Evolutionary conservation across 2,797 vertebrate species (phyloP).

Genomic region (Helarctos malayanus): DNA sequence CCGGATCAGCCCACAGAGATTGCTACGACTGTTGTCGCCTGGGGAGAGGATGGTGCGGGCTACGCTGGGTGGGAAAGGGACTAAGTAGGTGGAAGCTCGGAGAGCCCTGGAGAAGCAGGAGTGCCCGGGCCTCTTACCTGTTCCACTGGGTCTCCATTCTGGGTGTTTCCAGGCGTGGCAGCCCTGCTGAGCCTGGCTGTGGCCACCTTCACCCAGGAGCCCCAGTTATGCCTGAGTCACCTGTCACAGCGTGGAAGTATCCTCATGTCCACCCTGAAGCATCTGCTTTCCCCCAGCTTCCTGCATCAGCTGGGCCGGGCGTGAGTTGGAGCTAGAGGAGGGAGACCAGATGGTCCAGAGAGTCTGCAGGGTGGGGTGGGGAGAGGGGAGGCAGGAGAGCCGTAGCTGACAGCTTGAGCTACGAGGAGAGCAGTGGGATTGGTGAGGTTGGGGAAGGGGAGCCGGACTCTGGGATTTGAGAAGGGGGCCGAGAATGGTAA

Average conservation of each 20-base stretch:
- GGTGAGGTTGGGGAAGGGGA: neutral
- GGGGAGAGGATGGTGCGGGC: neutral
- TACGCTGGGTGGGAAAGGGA: neutral
- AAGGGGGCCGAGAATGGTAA: neutral
- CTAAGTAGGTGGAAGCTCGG: neutral
- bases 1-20: neutral
- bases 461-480: neutral
- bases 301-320: slow-evolving; percentile 84
- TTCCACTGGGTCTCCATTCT: slow-evolving; percentile 5
- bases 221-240: slow-evolving; percentile 90
- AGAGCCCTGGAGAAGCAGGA: neutral
- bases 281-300: slow-evolving; percentile 87
- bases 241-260: slow-evolving; percentile 88
- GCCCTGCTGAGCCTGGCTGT: slow-evolving; percentile 92
- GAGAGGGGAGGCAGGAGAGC: neutral
- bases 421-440: neutral
- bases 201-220: slow-evolving; percentile 91
- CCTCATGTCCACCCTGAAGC: slow-evolving; percentile 87
- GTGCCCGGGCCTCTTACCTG: neutral
- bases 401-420: neutral
- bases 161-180: slow-evolving; percentile 89
- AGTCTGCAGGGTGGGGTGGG: neutral
- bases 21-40: neutral
- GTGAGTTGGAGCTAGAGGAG: slow-evolving; percentile 86
- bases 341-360: neutral